These are phyloP conservation scores for Rhinolophus ferrumequinum DNA, from an alignment of 2,113 vertebrate genomes.

Conservation along the genomic window DNA sequence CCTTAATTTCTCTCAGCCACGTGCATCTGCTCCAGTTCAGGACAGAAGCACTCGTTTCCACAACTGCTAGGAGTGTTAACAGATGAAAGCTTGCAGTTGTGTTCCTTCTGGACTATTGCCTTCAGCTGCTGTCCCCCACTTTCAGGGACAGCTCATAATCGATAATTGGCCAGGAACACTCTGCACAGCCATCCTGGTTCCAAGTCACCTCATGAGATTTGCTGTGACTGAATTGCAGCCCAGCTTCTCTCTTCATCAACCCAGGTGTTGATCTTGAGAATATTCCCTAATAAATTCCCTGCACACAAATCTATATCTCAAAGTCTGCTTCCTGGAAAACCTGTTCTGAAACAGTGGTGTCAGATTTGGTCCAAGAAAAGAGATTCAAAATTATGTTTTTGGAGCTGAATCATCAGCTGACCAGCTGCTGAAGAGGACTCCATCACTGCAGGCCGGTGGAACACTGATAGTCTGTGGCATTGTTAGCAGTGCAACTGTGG, in stretches of 20 bases:
- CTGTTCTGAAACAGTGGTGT: neutral
- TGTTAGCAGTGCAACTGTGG: neutral
- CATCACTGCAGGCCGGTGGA: neutral
- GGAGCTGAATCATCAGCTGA: neutral
- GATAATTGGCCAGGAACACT: neutral
- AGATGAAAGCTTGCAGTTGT: neutral
- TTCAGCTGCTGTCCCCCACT: neutral
- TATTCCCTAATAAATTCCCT: neutral
- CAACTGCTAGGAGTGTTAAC: neutral
- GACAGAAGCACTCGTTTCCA: neutral
- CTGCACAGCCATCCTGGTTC: neutral
- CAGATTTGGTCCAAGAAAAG: neutral
- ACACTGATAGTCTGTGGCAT: too few relatives aligned
- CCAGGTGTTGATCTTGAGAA: neutral
- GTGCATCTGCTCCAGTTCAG: neutral
- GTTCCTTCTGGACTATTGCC: neutral
- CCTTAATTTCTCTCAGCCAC: neutral
- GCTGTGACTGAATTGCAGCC: neutral
- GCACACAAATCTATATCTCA: neutral
- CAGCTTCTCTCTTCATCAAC: neutral
- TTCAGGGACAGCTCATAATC: neutral
- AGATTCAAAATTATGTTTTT: neutral
- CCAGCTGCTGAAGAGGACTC: neutral
- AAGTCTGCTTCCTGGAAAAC: neutral
- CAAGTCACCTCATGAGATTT: neutral